Base-by-base conservation (phyloP, 2,113 vertebrate species). In the Rhynchomys soricoides region DNA sequence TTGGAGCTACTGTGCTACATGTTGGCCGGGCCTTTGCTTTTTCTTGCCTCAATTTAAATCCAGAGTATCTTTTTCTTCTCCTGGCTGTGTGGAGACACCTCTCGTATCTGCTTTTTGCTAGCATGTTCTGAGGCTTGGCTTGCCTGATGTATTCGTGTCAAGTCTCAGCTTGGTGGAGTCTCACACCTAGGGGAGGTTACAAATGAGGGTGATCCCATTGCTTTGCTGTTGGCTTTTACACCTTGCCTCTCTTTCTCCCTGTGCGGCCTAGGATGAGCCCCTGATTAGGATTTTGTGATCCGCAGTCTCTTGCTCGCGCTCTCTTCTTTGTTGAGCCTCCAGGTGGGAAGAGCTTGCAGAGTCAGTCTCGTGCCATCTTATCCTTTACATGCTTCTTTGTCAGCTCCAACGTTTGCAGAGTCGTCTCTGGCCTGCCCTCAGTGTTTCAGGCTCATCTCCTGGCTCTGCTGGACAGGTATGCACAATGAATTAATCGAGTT, bases 401-500 rank as follows among this genome's bases (percentile, higher is more conserved):
- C n/a, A n/a, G 91, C 13, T 8, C 45, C 6, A 9, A 3, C 40
- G 26, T 85, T 71, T 86, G 78, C 64, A 26, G 89, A 29, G 12
- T 71, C 10, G 34, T 81, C 78, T 94, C 78, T 74, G 66, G 78
- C 48, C 70, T 43, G 29, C 62, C 50, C 2, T 57, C 68, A 43
- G 15, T 45, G 34, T 70, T 91, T 89, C 62, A 31, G 79, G 59
- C 79, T 83, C 75, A 37, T 91, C 83, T 74, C 24, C 70, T 17
- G 45, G 43, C 73, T 90, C 74, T 71, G n/a, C 10, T 50, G 88
- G 92, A 95, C 43, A 75, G 57, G 68, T 62, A 4, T 13, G 50
- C 95, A 88, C 92, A 57, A 3, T 89, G 89, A 91, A 86, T 79
- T 75, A 89, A 90, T 75, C 66, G 96, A 92, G 64, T 66, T 92